These are phyloP conservation scores for Dynastes grantii DNA, from an alignment of 2,888 invertebrate genomes.

Conservation along the genomic window DNA sequence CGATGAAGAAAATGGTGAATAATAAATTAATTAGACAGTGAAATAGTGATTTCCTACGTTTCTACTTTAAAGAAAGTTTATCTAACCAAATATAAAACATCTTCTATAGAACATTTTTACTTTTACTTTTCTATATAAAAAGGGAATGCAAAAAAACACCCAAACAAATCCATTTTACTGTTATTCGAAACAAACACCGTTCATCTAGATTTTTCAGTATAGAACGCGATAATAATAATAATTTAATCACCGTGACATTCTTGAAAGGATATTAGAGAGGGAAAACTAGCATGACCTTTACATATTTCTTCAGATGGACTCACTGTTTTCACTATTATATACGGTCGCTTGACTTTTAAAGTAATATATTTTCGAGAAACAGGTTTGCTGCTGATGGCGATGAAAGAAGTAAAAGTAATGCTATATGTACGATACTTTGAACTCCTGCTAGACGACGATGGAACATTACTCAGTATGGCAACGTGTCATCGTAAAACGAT, in stretches of 20 bases:
- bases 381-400: slow-evolving; percentile 27
- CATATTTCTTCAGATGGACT: slow-evolving; percentile 43
- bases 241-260: slow-evolving; percentile 37
- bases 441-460: slow-evolving; percentile 19
- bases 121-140: slow-evolving; percentile 25
- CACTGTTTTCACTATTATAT: slow-evolving; percentile 34
- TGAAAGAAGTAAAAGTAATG: slow-evolving; percentile 39
- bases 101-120: slow-evolving; percentile 10
- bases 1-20: no score
- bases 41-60: no score
- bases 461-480: slow-evolving; percentile 19
- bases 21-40: no score
- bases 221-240: slow-evolving; percentile 1
- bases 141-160: no score
- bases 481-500: slow-evolving; percentile 17
- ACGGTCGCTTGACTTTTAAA: slow-evolving; percentile 37
- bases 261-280: slow-evolving; percentile 42
- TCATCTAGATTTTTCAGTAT: background rate
- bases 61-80: background rate
- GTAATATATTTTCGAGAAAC: slow-evolving; percentile 35
- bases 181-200: background rate
- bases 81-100: slow-evolving; percentile 10
- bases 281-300: slow-evolving; percentile 37
- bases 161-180: background rate
- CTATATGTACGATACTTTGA: background rate